Evolutionary conservation across 1,140 invertebrate genomes (phyloP).

Genomic region (Batillaria attramentaria): DNA sequence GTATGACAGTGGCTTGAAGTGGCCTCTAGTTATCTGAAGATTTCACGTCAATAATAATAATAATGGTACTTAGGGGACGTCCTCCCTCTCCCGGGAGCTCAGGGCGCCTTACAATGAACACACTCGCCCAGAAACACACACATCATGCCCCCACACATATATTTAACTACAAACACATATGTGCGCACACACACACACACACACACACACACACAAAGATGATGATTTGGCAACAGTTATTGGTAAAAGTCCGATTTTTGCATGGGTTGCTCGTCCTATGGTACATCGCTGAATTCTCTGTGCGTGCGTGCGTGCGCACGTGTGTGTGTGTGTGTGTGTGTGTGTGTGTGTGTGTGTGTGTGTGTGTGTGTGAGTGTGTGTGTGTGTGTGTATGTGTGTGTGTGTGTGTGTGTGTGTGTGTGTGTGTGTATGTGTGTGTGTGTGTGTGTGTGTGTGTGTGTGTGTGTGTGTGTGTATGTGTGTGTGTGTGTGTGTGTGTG

Average conservation of each 20-base stretch:
- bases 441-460: constrained; percentile 9
- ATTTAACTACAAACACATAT: background rate
- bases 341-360: background rate
- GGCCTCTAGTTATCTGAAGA: too few relatives aligned
- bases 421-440: constrained; percentile 4
- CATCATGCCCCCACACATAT: too few relatives aligned
- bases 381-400: constrained; percentile 6
- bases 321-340: background rate
- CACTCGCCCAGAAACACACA: too few relatives aligned
- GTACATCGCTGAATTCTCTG: too few relatives aligned
- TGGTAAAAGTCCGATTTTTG: too few relatives aligned
- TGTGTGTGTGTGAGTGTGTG: background rate
- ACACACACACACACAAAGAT: constrained; percentile 18
- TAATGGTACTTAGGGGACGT: too few relatives aligned
- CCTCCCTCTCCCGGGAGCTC: too few relatives aligned
- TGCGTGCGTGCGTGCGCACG: background rate
- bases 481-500: constrained; percentile 15
- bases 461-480: constrained; percentile 8
- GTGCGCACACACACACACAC: background rate
- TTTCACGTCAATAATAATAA: too few relatives aligned
- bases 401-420: background rate
- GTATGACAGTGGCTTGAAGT: too few relatives aligned
- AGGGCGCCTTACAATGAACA: too few relatives aligned
- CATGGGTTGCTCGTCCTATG: too few relatives aligned
- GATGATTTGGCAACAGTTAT: too few relatives aligned